Conservation (phyloP, 2,888 invertebrate genomes). For the Sarcophaga subvicina region DNA sequence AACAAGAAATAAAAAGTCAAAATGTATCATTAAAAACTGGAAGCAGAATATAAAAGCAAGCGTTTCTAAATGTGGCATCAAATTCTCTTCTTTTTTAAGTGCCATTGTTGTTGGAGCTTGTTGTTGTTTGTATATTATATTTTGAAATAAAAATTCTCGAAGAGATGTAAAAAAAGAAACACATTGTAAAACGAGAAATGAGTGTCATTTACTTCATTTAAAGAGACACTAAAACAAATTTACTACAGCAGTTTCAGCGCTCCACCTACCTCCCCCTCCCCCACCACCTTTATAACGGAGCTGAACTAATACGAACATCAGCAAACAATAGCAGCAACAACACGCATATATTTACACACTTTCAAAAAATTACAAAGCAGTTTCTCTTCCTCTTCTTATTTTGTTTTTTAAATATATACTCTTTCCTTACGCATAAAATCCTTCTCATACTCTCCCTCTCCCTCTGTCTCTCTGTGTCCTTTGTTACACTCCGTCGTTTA, state of each 20-base stretch:
- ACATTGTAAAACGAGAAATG: slow-evolving; percentile 15
- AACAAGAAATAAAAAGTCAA: slow-evolving; percentile 39
- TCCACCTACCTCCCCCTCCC: no score
- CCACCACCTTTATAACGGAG: no score
- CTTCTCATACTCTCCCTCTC: neutral
- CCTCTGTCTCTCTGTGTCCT: neutral
- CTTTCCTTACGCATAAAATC: neutral
- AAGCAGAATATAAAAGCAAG: slow-evolving; percentile 3
- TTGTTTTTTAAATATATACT: no score
- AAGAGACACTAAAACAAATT: slow-evolving; percentile 42
- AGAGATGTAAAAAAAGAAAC: slow-evolving; percentile 1
- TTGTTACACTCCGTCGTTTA: neutral
- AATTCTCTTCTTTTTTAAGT: slow-evolving; percentile 12
- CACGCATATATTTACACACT: neutral
- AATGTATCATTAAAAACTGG: slow-evolving; percentile 40
- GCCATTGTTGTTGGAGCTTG: neutral
- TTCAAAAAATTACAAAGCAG: neutral
- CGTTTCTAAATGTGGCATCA: slow-evolving; percentile 33
- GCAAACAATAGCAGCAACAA: neutral
- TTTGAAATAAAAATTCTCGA: slow-evolving; percentile 21
- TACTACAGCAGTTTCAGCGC: neutral
- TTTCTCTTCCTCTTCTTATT: neutral
- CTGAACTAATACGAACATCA: neutral
- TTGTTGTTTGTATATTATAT: slow-evolving; percentile 10
- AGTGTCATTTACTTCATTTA: slow-evolving; percentile 39